Base-by-base conservation (phyloP, 2,797 vertebrate species). In the Phrynocephalus guinanensis region DNA sequence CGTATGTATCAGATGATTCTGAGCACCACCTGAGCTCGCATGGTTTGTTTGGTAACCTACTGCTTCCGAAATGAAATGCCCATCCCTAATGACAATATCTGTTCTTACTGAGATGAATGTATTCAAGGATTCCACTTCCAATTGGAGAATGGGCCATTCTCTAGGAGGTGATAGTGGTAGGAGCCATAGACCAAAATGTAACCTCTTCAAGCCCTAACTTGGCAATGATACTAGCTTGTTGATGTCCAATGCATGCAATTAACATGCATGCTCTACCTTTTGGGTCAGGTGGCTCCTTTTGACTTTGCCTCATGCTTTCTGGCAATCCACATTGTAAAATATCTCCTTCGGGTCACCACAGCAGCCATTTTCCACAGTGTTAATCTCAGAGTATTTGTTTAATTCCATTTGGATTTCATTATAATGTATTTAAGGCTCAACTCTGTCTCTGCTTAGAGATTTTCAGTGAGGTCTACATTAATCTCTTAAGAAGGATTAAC, bases 401-500 rank as follows among this genome's bases (percentile, higher is more conserved):
- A 92, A 90, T 89, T 92, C 15, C 80, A 87, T 92, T 94, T 94
- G 83, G 50, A 91, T 90, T 93, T 90, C 91, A 71, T 70, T 93
- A 93, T 84, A 91, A 91, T 91, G 92, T 93, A 87, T 92, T 94
- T 94, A 87, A 81, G 52, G 93, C 93, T 89, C 28, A 94, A 91
- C 85, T 90, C 44, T 91, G 89, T 88, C 78, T 48, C 67, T 90
- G 18, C 20, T 71, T 63, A 90, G 76, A 95, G 89, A 88, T 86
- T 95, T 93, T 93, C 88, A 89, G 3, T 86, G 30, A 78, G 66
- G 71, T 0, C 85, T 93, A n/a, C 86, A 87, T 92, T 94, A 95
- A 91, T 93, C 84, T 95, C 87, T 94, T 94, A 94, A 93, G 16
- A 91, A 89, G 76, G 84, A 94, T 96, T 95, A 95, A 90, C 75